Base-by-base conservation (phyloP, 2,797 vertebrate genomes). In the Labeo calbasu region DNA sequence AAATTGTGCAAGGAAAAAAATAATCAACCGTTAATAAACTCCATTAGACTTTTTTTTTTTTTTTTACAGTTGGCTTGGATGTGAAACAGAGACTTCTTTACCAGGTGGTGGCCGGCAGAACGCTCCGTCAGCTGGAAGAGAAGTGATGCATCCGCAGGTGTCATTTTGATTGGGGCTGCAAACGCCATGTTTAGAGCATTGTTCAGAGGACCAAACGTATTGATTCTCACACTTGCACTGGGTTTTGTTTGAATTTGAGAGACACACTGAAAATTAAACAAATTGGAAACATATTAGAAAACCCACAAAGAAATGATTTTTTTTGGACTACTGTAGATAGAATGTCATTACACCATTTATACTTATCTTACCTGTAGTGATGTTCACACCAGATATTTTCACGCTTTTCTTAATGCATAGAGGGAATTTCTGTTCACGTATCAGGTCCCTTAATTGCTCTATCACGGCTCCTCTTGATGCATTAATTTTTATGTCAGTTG, bases 321-420 rank as follows among this genome's bases (percentile, higher is more conserved):
- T 36, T 63, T 66, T 2, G 7, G 25, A 40, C 36, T 1, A 71
- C 25, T 50, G 13, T 48, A 0, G 14, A 50, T 0, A 28, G 7
- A 72, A 50, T 1, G 1, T 0, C 1, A 46, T 72, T 50, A 9
- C 0, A 15, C 13, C 0, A 0, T 0, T 17, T 5, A 10, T 2
- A 28, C 21, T 23, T 23, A 0, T 13, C 66, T 23, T 23, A 70
- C 69, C 69, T 50, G 69, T 25, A 25, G 23, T 5, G n/a, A 72
- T 50, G 51, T 46, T 46, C 43, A 46, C 43, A 10, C 28, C 32
- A 51, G 14, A 51, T 5, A 51, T 15, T 51, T 72, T 10, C 2
- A 72, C 10, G 23, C 15, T 5, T 28, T 72, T 51, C 15, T 51
- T 72, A 14, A 51, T 0, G 0, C 48, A 50, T 23, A 25, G 28